phyloP scores from a whole-genome alignment of 2,888 invertebrate species.

The Geotrupes spiniger region DNA sequence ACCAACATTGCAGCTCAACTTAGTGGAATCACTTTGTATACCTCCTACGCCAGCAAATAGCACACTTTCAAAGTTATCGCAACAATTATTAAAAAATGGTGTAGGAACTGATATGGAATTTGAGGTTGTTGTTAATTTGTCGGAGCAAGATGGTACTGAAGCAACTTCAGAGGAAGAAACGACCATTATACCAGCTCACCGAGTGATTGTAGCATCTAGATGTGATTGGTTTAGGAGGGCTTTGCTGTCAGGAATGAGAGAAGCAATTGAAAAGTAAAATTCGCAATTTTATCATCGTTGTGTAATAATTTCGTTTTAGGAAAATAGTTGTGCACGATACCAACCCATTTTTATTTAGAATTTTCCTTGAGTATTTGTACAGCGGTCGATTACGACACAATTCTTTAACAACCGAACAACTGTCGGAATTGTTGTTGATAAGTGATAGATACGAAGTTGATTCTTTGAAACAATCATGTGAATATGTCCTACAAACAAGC shows the following conservation, averaged over 20 bases:
- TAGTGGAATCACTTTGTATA: constrained; percentile 61
- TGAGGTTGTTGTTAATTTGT: constrained; percentile 50
- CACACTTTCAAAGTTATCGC: constrained; percentile 57
- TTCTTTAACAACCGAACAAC: constrained; percentile 52
- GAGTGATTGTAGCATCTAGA: constrained; percentile 64
- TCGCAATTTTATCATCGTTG: not conserved
- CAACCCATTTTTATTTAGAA: constrained; percentile 59
- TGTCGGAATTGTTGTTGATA: constrained; percentile 62
- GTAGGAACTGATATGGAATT: constrained; percentile 65
- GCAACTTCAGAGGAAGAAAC: constrained; percentile 36
- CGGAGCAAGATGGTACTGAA: constrained; percentile 13
- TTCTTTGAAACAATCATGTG: constrained; percentile 61
- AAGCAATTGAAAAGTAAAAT: constrained; percentile 62
- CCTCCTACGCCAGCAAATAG: constrained; percentile 58
- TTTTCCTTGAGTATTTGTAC: constrained; percentile 64
- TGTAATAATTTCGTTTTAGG: constrained; percentile 45
- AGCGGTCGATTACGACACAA: constrained; percentile 57
- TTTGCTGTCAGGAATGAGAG: constrained; percentile 67
- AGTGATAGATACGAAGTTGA: constrained; percentile 64
- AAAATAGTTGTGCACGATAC: constrained; percentile 67
- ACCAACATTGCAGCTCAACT: constrained; percentile 51
- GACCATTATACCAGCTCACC: constrained; percentile 57
- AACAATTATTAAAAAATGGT: constrained; percentile 56
- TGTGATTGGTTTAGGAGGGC: constrained; percentile 71
- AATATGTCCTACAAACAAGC: constrained; percentile 58